These are phyloP conservation scores for Vulpes vulpes DNA, from an alignment of 2,113 vertebrate genomes.

Conservation along the genomic window DNA sequence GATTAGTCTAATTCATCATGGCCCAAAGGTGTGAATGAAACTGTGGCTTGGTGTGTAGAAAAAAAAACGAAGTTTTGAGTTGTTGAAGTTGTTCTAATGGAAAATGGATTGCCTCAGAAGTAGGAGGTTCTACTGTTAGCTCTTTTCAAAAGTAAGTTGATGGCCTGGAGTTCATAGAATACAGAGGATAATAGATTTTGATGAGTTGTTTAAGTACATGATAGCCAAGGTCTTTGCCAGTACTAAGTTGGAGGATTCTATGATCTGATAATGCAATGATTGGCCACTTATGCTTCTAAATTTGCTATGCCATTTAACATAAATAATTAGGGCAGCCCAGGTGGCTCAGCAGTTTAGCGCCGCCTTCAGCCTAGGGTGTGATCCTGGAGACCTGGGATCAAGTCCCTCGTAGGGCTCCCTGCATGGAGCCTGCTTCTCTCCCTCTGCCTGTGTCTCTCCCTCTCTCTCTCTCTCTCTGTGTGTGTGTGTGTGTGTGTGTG, in stretches of 20 bases:
- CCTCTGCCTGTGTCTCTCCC: too few relatives aligned
- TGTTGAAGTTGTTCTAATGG: constrained; percentile 31
- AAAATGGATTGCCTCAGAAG: not conserved
- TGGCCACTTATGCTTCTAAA: not conserved
- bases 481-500: too few relatives aligned
- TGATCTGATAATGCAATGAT: not conserved
- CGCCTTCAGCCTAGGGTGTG: too few relatives aligned
- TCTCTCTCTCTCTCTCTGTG: too few relatives aligned
- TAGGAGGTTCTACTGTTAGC: constrained; percentile 6
- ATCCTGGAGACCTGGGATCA: too few relatives aligned
- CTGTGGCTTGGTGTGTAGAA: constrained; percentile 8
- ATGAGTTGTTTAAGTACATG: not conserved
- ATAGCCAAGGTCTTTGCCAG: constrained; percentile 3
- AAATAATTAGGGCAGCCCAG: too few relatives aligned
- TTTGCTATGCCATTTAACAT: not conserved
- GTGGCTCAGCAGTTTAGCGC: too few relatives aligned
- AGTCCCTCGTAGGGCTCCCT: too few relatives aligned
- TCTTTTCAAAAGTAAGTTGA: constrained; percentile 38
- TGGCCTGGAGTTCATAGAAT: constrained; percentile 38
- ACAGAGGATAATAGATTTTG: not conserved
- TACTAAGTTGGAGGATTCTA: not conserved
- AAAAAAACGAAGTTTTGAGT: constrained; percentile 25
- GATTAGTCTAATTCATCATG: constrained; percentile 15
- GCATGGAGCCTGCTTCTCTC: too few relatives aligned
- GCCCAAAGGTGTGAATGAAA: not conserved